A percentile compares a stretch with the other conserved stretches of the same genome.
Evolutionary conservation across 2,113 vertebrate genomes (phyloP).

Genomic region (Salvelinus alpinus): DNA sequence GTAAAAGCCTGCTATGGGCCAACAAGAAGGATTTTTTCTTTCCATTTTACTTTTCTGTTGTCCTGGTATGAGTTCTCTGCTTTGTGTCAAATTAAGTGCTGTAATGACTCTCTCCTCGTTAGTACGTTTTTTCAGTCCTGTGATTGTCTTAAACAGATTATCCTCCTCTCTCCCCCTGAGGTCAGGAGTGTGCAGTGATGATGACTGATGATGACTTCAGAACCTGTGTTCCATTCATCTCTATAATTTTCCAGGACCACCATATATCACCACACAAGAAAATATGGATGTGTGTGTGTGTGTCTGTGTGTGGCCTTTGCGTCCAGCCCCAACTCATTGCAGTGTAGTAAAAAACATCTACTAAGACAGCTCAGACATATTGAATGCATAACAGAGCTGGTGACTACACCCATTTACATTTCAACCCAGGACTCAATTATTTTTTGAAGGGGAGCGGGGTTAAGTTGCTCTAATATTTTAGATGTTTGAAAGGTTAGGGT

Average conservation of each 20-base stretch:
- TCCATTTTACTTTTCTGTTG: slow-evolving; percentile 32
- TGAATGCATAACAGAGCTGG: slow-evolving; percentile 37
- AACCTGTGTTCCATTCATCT: slow-evolving; percentile 60
- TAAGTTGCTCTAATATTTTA: not conserved
- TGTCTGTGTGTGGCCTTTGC: not conserved
- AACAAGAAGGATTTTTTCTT: slow-evolving; percentile 30
- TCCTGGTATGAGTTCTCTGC: slow-evolving; percentile 50
- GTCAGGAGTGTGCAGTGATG: slow-evolving; percentile 56
- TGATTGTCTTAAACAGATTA: slow-evolving; percentile 60
- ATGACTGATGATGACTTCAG: slow-evolving; percentile 66
- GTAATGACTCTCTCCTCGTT: slow-evolving; percentile 51
- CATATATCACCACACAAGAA: not conserved
- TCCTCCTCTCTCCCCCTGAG: slow-evolving; percentile 46
- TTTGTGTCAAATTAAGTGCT: slow-evolving; percentile 51
- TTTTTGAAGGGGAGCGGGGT: slow-evolving; percentile 1
- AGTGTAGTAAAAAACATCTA: slow-evolving; percentile 44
- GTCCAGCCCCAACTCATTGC: not conserved
- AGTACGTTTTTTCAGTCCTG: slow-evolving; percentile 44
- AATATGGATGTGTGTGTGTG: not conserved
- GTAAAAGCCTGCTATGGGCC: slow-evolving; percentile 27
- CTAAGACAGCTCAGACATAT: slow-evolving; percentile 38
- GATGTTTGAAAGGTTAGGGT: not conserved
- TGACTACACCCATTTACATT: slow-evolving; percentile 37
- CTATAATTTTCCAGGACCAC: slow-evolving; percentile 59
- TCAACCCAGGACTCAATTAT: slow-evolving; percentile 14